phyloP scores from a whole-genome alignment of 2,888 invertebrate species.

The Drosophila yooni region DNA sequence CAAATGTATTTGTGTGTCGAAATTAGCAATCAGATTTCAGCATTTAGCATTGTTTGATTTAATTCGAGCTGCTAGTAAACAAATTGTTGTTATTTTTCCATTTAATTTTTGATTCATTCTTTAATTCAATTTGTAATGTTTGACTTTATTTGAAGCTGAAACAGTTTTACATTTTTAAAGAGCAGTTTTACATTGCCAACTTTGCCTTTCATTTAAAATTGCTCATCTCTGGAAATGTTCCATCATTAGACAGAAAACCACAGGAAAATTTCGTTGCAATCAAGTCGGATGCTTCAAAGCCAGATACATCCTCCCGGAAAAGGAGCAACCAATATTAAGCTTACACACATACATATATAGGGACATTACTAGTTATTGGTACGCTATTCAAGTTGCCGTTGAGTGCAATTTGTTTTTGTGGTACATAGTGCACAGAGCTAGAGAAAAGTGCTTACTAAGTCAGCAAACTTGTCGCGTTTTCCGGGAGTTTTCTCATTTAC shows the following conservation, averaged over 20 bases:
- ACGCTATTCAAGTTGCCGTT: slow-evolving; percentile 16
- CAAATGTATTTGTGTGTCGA: not conserved
- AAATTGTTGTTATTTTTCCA: not conserved
- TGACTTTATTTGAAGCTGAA: not conserved
- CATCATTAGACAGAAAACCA: slow-evolving; percentile 28
- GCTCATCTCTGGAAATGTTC: slow-evolving; percentile 34
- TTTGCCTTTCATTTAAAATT: not conserved
- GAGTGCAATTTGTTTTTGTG: slow-evolving; percentile 44
- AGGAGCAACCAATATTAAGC: not conserved
- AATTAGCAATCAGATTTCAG: not conserved
- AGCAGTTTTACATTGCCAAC: not conserved
- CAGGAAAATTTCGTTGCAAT: slow-evolving; percentile 29
- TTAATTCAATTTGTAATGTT: not conserved
- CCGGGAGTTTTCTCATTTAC: slow-evolving; percentile 52
- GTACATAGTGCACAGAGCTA: not conserved
- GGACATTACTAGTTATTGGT: slow-evolving; percentile 12
- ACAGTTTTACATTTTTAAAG: not conserved
- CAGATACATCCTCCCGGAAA: not conserved
- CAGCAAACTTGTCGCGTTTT: slow-evolving; percentile 42
- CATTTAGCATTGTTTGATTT: not conserved
- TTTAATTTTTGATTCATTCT: not conserved
- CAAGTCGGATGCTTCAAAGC: slow-evolving; percentile 26
- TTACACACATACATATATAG: not conserved
- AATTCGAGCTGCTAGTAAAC: not conserved
- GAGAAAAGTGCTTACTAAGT: slow-evolving; percentile 20